A percentile compares a stretch with the other conserved stretches of the same genome.
These are phyloP conservation scores for Gerris buenoi DNA, from an alignment of 1,140 invertebrate species.

Conservation along the genomic window DNA sequence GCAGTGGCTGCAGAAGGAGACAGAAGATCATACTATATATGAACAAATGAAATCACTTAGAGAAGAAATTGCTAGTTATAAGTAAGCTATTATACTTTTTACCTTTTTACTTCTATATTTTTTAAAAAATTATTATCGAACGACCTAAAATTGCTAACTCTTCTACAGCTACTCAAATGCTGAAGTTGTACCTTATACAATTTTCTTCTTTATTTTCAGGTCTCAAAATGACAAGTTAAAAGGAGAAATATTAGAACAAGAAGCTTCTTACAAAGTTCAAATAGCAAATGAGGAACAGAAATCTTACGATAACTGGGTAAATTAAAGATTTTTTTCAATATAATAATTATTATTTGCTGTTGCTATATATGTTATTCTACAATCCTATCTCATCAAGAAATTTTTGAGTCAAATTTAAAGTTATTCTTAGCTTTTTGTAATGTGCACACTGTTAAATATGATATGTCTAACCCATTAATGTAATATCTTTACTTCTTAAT, in stretches of 20 bases:
- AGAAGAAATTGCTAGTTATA: conserved; percentile 62
- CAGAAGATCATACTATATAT: conserved; percentile 58
- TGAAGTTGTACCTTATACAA: too few species aligned
- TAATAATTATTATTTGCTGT: not conserved
- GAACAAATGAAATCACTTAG: conserved; percentile 60
- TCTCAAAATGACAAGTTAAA: conserved; percentile 55
- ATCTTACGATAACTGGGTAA: conserved; percentile 58
- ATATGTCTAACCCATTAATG: too few species aligned
- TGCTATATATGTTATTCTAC: not conserved
- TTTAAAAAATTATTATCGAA: too few species aligned
- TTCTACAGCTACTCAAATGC: too few species aligned
- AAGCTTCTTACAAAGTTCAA: conserved; percentile 56
- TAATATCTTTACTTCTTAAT: too few species aligned
- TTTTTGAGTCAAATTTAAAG: not conserved
- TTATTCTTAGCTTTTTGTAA: not conserved
- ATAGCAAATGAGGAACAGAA: conserved; percentile 57
- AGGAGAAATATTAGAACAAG: conserved; percentile 62
- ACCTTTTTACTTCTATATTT: too few species aligned
- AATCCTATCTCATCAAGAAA: not conserved
- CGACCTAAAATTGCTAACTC: too few species aligned
- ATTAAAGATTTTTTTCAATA: conserved; percentile 8
- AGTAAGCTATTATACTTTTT: conserved; percentile 36
- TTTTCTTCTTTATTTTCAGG: conserved; percentile 35
- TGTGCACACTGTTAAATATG: too few species aligned
- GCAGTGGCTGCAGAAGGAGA: conserved; percentile 65